Conservation (phyloP, 2,113 vertebrate genomes). For the Elephantulus edwardii region DNA sequence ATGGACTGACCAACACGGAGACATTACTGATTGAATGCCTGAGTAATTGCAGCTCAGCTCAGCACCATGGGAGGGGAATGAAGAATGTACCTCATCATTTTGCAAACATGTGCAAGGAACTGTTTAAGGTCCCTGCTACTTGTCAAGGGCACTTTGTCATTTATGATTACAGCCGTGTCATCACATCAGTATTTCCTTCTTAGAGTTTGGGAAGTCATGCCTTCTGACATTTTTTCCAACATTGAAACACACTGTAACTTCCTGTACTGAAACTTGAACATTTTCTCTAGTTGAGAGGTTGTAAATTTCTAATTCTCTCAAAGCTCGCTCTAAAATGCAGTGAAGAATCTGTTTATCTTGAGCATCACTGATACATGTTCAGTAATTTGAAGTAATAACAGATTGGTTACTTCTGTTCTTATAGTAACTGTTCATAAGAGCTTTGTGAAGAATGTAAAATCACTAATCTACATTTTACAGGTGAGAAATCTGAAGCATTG, state of each 20-base stretch:
- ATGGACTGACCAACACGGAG: not conserved
- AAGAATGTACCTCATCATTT: not conserved
- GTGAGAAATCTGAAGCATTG: not conserved
- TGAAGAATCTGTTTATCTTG: not conserved
- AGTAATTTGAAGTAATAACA: not conserved
- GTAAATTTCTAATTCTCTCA: not conserved
- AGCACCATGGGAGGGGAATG: not conserved
- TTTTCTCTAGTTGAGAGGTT: not conserved
- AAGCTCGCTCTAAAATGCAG: not conserved
- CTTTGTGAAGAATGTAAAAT: not conserved
- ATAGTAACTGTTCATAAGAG: not conserved
- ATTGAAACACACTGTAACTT: not conserved
- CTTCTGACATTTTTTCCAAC: not conserved
- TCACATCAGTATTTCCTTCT: not conserved
- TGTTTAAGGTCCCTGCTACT: not conserved
- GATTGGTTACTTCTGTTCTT: no score
- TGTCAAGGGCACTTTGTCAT: not conserved
- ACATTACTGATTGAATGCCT: not conserved
- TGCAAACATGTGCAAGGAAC: not conserved
- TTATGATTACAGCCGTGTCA: not conserved
- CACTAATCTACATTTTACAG: not conserved
- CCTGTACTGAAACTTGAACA: not conserved
- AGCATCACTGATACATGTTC: not conserved
- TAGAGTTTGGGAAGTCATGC: not conserved
- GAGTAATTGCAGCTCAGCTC: not conserved